These are phyloP conservation scores for Chelonoidis abingdonii DNA, from an alignment of 2,113 vertebrate species.

Conservation along the genomic window DNA sequence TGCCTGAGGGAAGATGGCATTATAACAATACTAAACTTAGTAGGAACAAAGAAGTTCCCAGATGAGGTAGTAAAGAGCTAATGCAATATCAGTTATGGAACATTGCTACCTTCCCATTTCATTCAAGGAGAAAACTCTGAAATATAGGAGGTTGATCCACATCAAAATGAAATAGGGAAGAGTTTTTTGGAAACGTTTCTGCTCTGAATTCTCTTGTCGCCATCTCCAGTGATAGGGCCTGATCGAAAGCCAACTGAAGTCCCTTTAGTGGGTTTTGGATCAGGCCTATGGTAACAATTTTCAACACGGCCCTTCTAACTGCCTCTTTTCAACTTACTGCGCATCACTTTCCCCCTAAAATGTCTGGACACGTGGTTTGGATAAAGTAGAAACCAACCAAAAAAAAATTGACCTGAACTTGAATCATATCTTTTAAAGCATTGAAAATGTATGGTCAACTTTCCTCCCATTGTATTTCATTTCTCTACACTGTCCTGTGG, in stretches of 20 bases:
- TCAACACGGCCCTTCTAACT: background rate
- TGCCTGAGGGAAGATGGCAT: slow-evolving; percentile 6
- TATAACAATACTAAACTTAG: slow-evolving; percentile 35
- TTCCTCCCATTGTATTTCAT: background rate
- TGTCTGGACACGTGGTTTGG: background rate
- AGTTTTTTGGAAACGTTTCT: background rate
- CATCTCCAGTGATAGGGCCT: slow-evolving; percentile 1
- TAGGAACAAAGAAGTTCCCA: background rate
- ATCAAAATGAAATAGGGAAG: background rate
- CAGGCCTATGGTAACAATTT: background rate
- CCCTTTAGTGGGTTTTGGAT: slow-evolving; percentile 12
- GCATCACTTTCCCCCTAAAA: background rate
- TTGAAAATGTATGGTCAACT: background rate
- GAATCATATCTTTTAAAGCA: background rate
- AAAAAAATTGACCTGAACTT: background rate
- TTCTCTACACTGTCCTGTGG: background rate
- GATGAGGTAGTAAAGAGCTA: background rate
- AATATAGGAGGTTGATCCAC: background rate
- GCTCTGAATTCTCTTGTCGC: slow-evolving; percentile 19
- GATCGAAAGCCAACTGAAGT: slow-evolving; percentile 18
- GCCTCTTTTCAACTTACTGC: background rate
- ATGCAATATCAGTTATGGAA: background rate
- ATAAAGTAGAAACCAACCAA: background rate
- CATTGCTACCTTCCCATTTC: background rate
- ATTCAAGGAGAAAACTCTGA: background rate